phyloP scores from a whole-genome alignment of 2,113 vertebrate species.

The Megatriorchis doriae region DNA sequence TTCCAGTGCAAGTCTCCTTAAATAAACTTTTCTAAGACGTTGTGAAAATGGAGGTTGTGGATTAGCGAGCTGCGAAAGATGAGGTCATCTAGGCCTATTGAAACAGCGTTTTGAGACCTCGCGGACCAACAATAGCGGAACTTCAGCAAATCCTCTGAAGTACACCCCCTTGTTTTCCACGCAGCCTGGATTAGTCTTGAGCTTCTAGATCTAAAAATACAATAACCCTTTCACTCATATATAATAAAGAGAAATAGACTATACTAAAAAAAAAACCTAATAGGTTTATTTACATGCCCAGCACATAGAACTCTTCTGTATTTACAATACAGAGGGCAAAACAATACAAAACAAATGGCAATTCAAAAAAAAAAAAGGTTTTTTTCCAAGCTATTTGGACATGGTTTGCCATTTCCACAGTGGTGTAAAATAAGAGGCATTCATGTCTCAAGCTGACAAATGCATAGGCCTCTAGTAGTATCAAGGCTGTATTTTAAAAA shows the following conservation, averaged over 20 bases:
- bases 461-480: rapidly evolving
- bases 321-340: constrained; percentile 11
- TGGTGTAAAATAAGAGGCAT: background rate
- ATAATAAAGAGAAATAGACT: constrained; percentile 61
- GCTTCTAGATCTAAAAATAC: constrained; percentile 59
- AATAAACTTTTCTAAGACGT: constrained; percentile 59
- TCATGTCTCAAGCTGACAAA: background rate
- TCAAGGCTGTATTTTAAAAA: background rate
- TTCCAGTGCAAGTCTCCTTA: constrained; percentile 45
- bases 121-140: constrained; percentile 48
- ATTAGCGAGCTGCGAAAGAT: constrained; percentile 48
- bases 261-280: constrained; percentile 1
- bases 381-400: background rate
- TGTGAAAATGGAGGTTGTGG: constrained; percentile 49
- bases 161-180: constrained; percentile 70
- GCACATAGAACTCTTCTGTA: constrained; percentile 17
- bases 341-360: constrained; percentile 28
- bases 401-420: background rate
- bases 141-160: constrained; percentile 69
- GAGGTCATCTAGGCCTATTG: constrained; percentile 42
- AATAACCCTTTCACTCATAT: constrained; percentile 59
- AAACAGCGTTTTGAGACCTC: constrained; percentile 47
- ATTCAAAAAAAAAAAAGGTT: background rate
- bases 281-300: constrained; percentile 50
- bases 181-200: constrained; percentile 63